A percentile compares a stretch with the other conserved stretches of the same genome.
phyloP scores from a whole-genome alignment of 2,797 vertebrate genomes.

The Pteropus rufus region DNA sequence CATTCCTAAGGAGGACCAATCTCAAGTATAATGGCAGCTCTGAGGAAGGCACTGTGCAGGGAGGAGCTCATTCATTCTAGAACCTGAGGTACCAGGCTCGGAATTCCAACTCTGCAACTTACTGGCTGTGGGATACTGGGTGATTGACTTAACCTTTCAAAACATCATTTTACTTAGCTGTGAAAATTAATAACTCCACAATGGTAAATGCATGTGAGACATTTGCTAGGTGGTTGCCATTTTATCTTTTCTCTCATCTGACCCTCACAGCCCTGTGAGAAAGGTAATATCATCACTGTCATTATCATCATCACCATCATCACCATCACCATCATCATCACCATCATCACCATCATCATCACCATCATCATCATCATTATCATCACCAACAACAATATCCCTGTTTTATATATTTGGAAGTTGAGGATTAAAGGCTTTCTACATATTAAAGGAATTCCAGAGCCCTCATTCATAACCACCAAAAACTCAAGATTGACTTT shows the following conservation, averaged over 20 bases:
- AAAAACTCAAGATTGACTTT: not conserved
- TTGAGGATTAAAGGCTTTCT: not conserved
- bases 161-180: not conserved
- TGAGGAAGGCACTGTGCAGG: not conserved
- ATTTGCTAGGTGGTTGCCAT: not conserved
- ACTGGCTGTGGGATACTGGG: not conserved
- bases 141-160: not conserved
- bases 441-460: not conserved
- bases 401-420: too few relatives aligned
- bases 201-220: not conserved
- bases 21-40: not conserved
- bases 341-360: too few relatives aligned
- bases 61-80: not conserved
- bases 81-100: rapidly evolving
- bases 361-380: too few relatives aligned
- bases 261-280: not conserved
- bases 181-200: not conserved
- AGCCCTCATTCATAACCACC: not conserved
- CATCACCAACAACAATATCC: too few relatives aligned
- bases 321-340: not conserved
- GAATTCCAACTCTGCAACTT: not conserved
- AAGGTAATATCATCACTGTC: not conserved
- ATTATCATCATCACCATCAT: too few relatives aligned
- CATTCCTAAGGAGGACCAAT: too few relatives aligned
- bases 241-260: not conserved